Evolutionary conservation across 1,140 invertebrate genomes (phyloP).

Genomic region (Aphelenchoides fujianensis): DNA sequence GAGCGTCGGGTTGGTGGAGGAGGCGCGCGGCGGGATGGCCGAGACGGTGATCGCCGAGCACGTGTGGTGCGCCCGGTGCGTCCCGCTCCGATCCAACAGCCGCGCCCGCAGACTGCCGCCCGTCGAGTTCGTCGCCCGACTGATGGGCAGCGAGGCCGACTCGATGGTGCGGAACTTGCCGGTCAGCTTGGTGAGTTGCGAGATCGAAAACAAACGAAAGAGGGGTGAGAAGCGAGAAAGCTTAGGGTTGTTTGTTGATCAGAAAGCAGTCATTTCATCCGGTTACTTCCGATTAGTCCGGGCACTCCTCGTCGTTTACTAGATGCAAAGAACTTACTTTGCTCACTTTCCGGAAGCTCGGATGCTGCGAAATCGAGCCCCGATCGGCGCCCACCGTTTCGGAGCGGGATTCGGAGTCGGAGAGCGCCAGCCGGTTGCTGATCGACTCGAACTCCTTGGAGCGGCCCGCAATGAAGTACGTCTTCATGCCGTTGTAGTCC

Average conservation of each 20-base stretch:
- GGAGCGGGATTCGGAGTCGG: slow-evolving; percentile 42
- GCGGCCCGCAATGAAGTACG: slow-evolving; percentile 73
- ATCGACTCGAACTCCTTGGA: slow-evolving; percentile 60
- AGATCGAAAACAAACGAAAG: background rate
- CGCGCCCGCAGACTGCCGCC: slow-evolving; percentile 47
- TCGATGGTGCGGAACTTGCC: slow-evolving; percentile 46
- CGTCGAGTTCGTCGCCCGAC: slow-evolving; percentile 41
- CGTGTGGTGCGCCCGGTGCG: background rate
- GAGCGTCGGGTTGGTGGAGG: slow-evolving; percentile 9
- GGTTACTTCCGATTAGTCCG: slow-evolving; percentile 1
- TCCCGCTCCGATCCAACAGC: slow-evolving; percentile 37
- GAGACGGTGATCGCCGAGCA: background rate
- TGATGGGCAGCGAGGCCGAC: slow-evolving; percentile 54
- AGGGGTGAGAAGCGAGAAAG: no score
- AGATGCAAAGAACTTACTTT: no score
- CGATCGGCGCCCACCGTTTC: slow-evolving; percentile 69
- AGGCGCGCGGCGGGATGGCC: slow-evolving; percentile 7
- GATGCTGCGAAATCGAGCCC: slow-evolving; percentile 62
- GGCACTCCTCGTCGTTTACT: background rate
- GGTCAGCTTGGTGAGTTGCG: background rate
- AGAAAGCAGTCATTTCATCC: background rate
- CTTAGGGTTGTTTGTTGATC: no score
- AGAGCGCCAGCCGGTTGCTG: slow-evolving; percentile 38
- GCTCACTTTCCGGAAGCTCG: slow-evolving; percentile 72
- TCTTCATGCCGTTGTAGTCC: slow-evolving; percentile 77